A percentile compares a stretch with the other conserved stretches of the same genome.
phyloP scores from a whole-genome alignment of 1,140 invertebrate species.

The Aporrectodea caliginosa region DNA sequence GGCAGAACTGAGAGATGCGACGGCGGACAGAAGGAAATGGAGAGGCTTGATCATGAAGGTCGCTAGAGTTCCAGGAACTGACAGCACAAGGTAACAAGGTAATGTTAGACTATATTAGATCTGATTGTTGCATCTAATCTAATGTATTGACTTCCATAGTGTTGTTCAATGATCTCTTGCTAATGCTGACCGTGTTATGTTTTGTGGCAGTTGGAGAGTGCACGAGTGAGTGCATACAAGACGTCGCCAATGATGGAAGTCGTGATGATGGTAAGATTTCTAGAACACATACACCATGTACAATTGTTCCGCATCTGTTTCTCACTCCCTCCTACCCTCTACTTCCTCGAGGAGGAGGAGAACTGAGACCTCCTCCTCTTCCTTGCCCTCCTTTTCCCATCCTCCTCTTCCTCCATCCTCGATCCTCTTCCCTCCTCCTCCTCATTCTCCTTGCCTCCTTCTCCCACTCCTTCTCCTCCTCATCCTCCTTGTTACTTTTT shows the following conservation, averaged over 20 bases:
- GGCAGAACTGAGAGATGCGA: too few relatives aligned
- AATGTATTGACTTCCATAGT: too few relatives aligned
- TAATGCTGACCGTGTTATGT: too few relatives aligned
- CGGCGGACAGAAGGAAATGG: too few relatives aligned
- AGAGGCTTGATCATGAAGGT: too few relatives aligned
- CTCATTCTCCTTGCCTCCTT: background rate
- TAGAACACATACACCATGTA: background rate
- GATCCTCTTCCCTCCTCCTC: too few relatives aligned
- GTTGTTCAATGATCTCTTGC: too few relatives aligned
- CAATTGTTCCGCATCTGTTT: background rate
- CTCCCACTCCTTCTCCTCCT: background rate
- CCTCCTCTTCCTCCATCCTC: background rate
- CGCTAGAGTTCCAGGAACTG: too few relatives aligned
- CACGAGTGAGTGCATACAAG: slow-evolving; percentile 71
- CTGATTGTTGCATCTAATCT: too few relatives aligned
- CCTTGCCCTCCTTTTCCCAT: background rate
- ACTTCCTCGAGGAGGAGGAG: background rate
- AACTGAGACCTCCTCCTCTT: background rate
- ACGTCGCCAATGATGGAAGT: slow-evolving; percentile 83
- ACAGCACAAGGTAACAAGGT: too few relatives aligned
- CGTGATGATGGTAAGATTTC: slow-evolving; percentile 67
- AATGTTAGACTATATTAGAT: too few relatives aligned
- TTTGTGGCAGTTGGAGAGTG: slow-evolving; percentile 64
- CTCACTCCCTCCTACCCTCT: background rate
- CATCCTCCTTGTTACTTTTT: too few relatives aligned